Evolutionary conservation across 2,888 invertebrate genomes (phyloP).

Genomic region (Sarcophaga caerulescens): DNA sequence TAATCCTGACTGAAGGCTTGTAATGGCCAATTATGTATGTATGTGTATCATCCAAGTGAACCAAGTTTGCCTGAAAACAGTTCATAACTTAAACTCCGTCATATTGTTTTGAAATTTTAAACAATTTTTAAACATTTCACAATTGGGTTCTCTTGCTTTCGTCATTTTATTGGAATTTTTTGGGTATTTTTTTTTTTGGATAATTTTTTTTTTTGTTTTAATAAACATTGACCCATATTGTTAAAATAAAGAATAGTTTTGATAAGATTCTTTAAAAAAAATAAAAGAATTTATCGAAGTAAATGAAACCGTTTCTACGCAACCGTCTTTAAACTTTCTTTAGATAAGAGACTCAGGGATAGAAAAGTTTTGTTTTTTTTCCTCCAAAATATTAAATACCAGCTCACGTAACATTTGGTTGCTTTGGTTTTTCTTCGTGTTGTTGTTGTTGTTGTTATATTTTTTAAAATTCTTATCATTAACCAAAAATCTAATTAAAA

Average conservation of each 20-base stretch:
- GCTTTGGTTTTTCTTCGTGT: not conserved
- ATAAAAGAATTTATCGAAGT: not conserved
- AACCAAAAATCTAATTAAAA: conserved; percentile 57
- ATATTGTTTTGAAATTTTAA: no score
- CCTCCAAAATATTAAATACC: not conserved
- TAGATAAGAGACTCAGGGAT: conserved; percentile 6
- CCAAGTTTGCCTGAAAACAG: no score
- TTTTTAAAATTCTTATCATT: conserved; percentile 31
- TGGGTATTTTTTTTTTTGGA: no score
- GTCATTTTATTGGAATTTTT: no score
- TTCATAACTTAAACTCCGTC: no score
- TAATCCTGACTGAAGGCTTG: no score
- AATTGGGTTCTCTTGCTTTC: no score
- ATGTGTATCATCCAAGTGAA: no score
- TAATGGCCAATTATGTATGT: no score
- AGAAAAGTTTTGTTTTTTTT: not conserved
- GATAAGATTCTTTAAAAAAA: conserved; percentile 34
- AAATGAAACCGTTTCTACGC: not conserved
- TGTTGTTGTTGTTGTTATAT: no score
- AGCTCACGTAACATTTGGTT: not conserved
- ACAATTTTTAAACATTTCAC: no score
- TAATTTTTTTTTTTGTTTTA: not conserved
- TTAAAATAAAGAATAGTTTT: not conserved
- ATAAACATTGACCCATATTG: conserved; percentile 52
- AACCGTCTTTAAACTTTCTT: conserved; percentile 29